Base-by-base conservation (phyloP, 2,888 invertebrate genomes). In the Oconnorella tubifera region DNA sequence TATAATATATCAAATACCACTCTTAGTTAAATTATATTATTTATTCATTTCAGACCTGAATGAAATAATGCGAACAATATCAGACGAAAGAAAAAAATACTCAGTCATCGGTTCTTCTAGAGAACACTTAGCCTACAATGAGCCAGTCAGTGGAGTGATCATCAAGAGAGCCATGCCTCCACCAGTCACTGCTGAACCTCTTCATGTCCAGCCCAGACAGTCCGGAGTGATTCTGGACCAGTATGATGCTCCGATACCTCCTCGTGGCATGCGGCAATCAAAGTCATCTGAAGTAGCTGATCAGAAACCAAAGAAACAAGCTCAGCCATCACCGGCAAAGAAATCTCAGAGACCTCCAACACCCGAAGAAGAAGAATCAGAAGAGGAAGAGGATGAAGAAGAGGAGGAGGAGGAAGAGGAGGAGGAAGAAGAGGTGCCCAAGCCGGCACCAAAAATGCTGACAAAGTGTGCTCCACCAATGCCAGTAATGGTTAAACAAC, bases 361-460 rank as follows among this genome's bases (percentile, higher is more conserved):
- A 10, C 25, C 53, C 6, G 53, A 53, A 25, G 59, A 49, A 25
- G 14, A 10, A 33, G 59, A 59, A 23, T 56, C 57, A 29, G 57
- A 56, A 27, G 57, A 56, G 23, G 57, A 56, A 56, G 59, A 59
- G 23, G 23, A n/a, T 10, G 53, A 53, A 53, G 53, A 25, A 56
- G 57, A 56, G 29, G 57, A 56, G 29, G 29, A 28, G 23, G 31
- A 25, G 10, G 57, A 40, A 19, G 40, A 40, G 10, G 40, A 40
- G 40, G 19, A 40, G 6, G 40, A 40, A 40, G 19, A 40, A 6
- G n/a, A n/a, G n/a, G 40, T 40, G 19, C 6, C 10, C 6, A 19
- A 6, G 19, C 40, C 40, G 19, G 40, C 19, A 19, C 6, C 6
- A 6, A 40, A 40, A 40, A 50, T 10, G 59, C 19, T 6, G 49